Evolutionary conservation across 2,797 vertebrate species (phyloP).

Genomic region (Halcyon leucocephala): DNA sequence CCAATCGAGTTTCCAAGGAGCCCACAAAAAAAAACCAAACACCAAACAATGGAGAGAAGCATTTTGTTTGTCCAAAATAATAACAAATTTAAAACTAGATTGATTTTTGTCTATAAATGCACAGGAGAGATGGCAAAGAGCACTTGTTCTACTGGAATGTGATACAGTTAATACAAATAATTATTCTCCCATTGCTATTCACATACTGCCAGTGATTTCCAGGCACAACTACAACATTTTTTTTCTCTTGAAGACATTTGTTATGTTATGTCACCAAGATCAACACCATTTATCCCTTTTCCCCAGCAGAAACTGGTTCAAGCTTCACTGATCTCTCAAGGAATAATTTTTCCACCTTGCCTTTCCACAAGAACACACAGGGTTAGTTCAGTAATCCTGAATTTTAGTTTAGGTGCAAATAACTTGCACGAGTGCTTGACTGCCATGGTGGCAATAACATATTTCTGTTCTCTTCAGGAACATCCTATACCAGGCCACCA

Average conservation of each 20-base stretch:
- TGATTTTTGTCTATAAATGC: neutral
- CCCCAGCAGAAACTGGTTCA: neutral
- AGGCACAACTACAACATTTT: neutral
- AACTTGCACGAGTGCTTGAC: neutral
- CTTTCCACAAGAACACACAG: neutral
- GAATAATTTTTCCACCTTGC: neutral
- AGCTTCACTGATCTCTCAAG: neutral
- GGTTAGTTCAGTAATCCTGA: neutral
- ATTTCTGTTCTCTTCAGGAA: neutral
- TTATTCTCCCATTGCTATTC: neutral
- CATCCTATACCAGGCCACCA: neutral
- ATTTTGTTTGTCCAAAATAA: neutral
- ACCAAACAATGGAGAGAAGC: neutral
- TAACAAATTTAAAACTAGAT: neutral
- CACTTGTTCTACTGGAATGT: neutral
- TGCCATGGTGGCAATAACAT: neutral
- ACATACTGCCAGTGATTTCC: neutral
- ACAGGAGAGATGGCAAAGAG: neutral
- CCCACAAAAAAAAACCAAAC: neutral
- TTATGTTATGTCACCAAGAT: neutral
- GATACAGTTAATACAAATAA: neutral
- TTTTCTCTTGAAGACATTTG: neutral
- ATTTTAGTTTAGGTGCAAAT: neutral
- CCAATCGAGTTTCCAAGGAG: neutral
- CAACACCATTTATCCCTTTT: neutral